phyloP scores from a whole-genome alignment of 2,113 vertebrate species.

The Corynorhinus townsendii region DNA sequence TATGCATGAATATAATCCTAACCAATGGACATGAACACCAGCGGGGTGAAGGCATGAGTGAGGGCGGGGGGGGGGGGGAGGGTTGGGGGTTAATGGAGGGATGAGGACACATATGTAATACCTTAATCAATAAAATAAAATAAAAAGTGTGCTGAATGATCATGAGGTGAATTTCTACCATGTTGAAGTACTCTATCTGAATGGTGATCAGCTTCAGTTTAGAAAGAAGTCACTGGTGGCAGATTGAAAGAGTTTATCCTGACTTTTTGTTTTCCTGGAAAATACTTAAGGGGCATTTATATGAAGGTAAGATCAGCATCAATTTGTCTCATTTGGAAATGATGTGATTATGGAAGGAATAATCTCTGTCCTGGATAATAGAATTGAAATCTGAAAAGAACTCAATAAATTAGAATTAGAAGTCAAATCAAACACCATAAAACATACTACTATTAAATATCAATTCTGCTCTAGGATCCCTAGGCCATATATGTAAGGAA shows the following conservation, averaged over 20 bases:
- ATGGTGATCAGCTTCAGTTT: background rate
- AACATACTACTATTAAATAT: background rate
- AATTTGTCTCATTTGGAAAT: background rate
- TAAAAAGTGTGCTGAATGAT: background rate
- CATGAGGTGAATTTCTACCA: background rate
- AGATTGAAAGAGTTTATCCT: background rate
- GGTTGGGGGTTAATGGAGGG: too few relatives aligned
- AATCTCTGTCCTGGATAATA: background rate
- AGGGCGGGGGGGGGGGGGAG: too few relatives aligned
- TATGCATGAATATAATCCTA: too few relatives aligned
- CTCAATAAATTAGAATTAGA: background rate
- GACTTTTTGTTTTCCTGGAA: background rate
- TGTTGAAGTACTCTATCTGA: background rate
- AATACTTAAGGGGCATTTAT: background rate
- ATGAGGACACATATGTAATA: too few relatives aligned
- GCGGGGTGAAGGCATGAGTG: too few relatives aligned
- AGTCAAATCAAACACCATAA: background rate
- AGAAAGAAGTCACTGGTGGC: background rate
- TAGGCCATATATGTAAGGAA: background rate
- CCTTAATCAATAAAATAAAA: too few relatives aligned
- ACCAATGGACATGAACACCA: too few relatives aligned
- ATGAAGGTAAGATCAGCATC: background rate
- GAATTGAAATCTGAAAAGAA: conserved; percentile 10
- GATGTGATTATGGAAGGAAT: background rate
- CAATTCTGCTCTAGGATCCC: background rate